These are phyloP conservation scores for Meta bourneti DNA, from an alignment of 2,888 invertebrate species.

Conservation along the genomic window DNA sequence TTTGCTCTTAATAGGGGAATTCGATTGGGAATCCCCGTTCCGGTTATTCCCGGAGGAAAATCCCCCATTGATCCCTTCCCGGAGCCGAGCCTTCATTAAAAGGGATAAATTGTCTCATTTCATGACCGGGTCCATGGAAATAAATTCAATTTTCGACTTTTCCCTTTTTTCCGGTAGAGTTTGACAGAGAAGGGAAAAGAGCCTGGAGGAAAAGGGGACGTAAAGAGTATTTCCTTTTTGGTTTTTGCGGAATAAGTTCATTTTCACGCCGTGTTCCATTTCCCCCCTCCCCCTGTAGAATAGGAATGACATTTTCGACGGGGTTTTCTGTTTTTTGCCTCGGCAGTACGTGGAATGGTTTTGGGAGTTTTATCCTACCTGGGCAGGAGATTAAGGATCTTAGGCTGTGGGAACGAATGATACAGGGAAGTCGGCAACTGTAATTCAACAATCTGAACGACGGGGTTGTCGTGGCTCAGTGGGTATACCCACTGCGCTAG, in stretches of 20 bases:
- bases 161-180: constrained; percentile 1
- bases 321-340: constrained; percentile 13
- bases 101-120: constrained; percentile 71
- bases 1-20: constrained; percentile 7
- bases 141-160: constrained; percentile 72
- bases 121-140: constrained; percentile 52
- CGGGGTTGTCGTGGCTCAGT: too few species aligned
- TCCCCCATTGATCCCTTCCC: constrained; percentile 5
- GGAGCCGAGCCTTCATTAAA: constrained; percentile 42
- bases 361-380: too few species aligned
- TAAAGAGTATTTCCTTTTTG: constrained; percentile 34
- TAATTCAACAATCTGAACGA: too few species aligned
- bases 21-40: not conserved
- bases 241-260: constrained; percentile 36
- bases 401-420: too few species aligned
- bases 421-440: too few species aligned
- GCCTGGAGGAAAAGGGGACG: constrained; percentile 48
- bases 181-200: constrained; percentile 19
- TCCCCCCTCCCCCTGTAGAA: not conserved
- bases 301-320: constrained; percentile 50
- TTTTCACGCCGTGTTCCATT: constrained; percentile 11
- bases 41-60: not conserved
- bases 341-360: not conserved
- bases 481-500: too few species aligned
- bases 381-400: too few species aligned